Evolutionary conservation across 2,888 invertebrate genomes (phyloP), one percentile per base, ranked within the genome.

Genomic region (Acholoe squamosa): DNA sequence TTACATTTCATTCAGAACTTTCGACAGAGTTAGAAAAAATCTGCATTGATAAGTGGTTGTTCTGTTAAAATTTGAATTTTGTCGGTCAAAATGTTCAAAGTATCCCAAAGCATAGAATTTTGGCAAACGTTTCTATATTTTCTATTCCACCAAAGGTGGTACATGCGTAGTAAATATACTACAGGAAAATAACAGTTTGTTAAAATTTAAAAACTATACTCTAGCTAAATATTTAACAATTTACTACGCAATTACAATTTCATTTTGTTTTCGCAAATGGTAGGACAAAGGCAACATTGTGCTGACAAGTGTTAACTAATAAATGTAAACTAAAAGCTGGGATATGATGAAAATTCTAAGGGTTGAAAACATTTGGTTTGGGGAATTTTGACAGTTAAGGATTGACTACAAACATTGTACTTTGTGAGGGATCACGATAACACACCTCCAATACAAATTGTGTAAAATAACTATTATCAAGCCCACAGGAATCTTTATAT

Each of bases 271-370:
- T 80, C 34, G 80, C 80, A 80, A 80, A 80, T 80, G 80, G 34
- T 34, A 80, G 80, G 80, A 80, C 80, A 80, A 80, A 80, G 33
- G 80, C 80, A 80, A 80, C 80, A 16, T 22, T 80, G 80, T 80
- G 80, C 80, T 80, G 33, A 43, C 25, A 31, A 22, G 80, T 80
- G 80, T 34, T 33, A 14, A 80, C 34, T 80, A 80, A 0, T 43
- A 1, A 33, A 33, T 22, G 0, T 16, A 0, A 43, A 80, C 33
- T 80, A 80, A 80, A 80, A 43, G 80, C 80, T 80, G 33, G 34
- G 80, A n/a, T 25, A 43, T 80, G 25, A 76, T 7, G 10, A 10
- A 43, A 43, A 43, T 43, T 10, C 10, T 28, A 76, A 28, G 19
- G 76, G 76, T 25, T 14, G 31, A 76, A 34, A 43, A 80, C n/a